Evolutionary conservation across 2,113 vertebrate genomes (phyloP), one percentile per base, ranked within the genome.

Genomic region (Macaca mulatta): DNA sequence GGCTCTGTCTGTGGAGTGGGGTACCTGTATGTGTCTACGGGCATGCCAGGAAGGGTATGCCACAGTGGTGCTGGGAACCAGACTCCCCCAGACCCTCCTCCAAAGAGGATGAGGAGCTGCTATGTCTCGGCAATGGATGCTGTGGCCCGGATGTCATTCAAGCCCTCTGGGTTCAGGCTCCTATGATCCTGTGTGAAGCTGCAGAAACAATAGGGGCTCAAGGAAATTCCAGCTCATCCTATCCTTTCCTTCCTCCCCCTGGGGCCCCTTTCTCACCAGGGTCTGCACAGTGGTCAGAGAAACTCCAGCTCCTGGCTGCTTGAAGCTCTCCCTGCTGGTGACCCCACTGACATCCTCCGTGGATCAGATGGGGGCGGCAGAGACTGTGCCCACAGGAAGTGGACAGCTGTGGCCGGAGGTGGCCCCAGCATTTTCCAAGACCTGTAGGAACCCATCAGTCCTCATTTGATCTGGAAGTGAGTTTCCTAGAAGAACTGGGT

Each of bases 31-130:
- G 81, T 0, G n/a, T 11, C 35, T 88, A 64, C 45, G 32, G 9
- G 7, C 13, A 18, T 20, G 30, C 8, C 38, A 48, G 18, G 52
- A 59, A 23, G 61, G 12, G 5, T 64, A 64, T 64, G 67, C 67
- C 3, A 1, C 11, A 27, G 61, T 14, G 0, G 17, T 10, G 1
- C 6, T 5, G 11, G 45, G 61, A 81, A 12, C 9, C 23, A 16
- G 10, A 17, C 50, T 94, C 82, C 40, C 30, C 74, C 89, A 89
- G 75, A 67, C 3, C 17, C 64, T 96, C 9, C 12, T 92, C 32
- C 72, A 72, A 57, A 89, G 81, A 97, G 23, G n/a, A 59, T n/a
- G 69, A n/a, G 89, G 22, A 69, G 6, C 38, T 64, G 0, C 14
- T 32, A 8, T 52, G 40, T 81, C 88, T 97, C 72, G 57, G 77